phyloP scores from a whole-genome alignment of 2,113 vertebrate species.

The Gobius niger region DNA sequence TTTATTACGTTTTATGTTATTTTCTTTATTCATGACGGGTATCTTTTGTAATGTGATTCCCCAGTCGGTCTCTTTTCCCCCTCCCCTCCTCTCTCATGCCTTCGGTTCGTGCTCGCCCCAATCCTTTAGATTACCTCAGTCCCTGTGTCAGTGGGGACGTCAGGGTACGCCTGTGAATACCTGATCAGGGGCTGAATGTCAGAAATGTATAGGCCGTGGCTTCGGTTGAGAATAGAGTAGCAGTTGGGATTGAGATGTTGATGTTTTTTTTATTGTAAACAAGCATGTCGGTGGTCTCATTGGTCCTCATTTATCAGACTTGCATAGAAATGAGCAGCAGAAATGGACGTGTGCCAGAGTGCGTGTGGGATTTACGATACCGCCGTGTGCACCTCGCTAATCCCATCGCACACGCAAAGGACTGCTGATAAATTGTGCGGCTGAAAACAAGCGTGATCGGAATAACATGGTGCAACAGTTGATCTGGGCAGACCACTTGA shows the following conservation, averaged over 20 bases:
- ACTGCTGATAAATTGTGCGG: not conserved
- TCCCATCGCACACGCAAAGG: not conserved
- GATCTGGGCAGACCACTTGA: not conserved
- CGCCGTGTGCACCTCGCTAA: not conserved
- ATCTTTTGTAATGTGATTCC: slow-evolving; percentile 40
- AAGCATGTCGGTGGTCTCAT: not conserved
- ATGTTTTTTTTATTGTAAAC: not conserved
- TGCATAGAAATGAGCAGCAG: not conserved
- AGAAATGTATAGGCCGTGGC: slow-evolving; percentile 20
- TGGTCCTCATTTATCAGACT: not conserved
- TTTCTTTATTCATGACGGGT: slow-evolving; percentile 44
- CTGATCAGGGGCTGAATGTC: slow-evolving; percentile 39
- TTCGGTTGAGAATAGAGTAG: not conserved
- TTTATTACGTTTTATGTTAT: slow-evolving; percentile 34
- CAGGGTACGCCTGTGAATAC: slow-evolving; percentile 31
- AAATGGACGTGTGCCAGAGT: not conserved
- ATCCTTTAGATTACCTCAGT: slow-evolving; percentile 31
- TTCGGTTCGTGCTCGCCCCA: slow-evolving; percentile 27
- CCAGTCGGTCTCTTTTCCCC: slow-evolving; percentile 20
- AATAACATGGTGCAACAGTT: not conserved
- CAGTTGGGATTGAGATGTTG: not conserved
- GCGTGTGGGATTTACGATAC: not conserved
- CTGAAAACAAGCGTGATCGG: not conserved
- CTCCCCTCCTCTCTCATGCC: slow-evolving; percentile 24
- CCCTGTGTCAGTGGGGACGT: slow-evolving; percentile 14